Conservation (phyloP, 2,113 vertebrate species). For the Oplegnathus fasciatus region DNA sequence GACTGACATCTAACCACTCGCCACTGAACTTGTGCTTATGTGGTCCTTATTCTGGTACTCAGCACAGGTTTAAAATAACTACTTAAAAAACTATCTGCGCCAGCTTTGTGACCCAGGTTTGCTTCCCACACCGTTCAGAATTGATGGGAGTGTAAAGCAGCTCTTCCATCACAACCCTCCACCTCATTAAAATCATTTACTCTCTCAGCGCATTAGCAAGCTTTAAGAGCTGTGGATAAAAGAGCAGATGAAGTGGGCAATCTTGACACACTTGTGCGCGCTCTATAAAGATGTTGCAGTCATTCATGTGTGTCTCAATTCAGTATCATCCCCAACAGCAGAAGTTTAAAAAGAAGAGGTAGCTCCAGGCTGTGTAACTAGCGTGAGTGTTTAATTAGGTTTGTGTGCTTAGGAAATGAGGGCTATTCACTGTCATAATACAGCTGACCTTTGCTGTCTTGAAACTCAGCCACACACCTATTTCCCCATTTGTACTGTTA, state of each 20-base stretch:
- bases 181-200: constrained; percentile 72
- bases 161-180: constrained; percentile 62
- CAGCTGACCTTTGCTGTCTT: constrained; percentile 62
- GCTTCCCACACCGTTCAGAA: constrained; percentile 21
- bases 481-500: constrained; percentile 3
- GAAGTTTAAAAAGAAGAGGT: constrained; percentile 38
- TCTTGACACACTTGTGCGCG: constrained; percentile 45
- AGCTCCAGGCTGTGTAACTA: constrained; percentile 62
- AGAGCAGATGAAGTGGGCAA: constrained; percentile 67
- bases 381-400: constrained; percentile 70
- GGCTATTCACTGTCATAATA: constrained; percentile 64
- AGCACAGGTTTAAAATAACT: constrained; percentile 10
- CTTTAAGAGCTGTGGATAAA: constrained; percentile 57
- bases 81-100: constrained; percentile 21
- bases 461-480: constrained; percentile 22
- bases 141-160: constrained; percentile 49
- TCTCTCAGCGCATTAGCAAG: constrained; percentile 65
- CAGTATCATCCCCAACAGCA: constrained; percentile 15
- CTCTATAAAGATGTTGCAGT: constrained; percentile 64
- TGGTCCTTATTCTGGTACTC: constrained; percentile 10
- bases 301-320: constrained; percentile 47
- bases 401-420: constrained; percentile 50
- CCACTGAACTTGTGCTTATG: neutral
- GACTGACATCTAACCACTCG: constrained; percentile 22
- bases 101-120: constrained; percentile 18